Base-by-base conservation (phyloP, 2,797 vertebrate species). In the Falco concolor region DNA sequence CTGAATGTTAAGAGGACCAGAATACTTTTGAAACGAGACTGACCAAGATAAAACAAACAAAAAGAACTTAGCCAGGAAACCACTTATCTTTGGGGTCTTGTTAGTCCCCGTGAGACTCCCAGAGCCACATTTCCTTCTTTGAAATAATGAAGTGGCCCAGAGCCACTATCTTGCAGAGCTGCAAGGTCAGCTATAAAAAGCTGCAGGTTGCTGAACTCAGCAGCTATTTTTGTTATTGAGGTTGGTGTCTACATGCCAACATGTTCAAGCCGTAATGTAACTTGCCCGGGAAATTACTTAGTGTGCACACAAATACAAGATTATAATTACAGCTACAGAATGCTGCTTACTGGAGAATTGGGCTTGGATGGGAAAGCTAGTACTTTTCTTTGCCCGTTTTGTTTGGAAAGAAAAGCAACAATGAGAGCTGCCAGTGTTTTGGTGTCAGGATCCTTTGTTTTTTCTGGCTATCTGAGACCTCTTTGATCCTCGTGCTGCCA, bases 281-380 rank as follows among this genome's bases (percentile, higher is more conserved):
- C 84, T 94, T 96, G 93, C 92, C 93, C 32, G 2, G 94, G 90
- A 93, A 96, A 97, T 96, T 94, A 97, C 95, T 95, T 95, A 91
- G 81, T 82, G 84, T 73, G 82, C 73, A 60, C 85, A 94, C 82
- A 94, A 96, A 93, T 96, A 89, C 90, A 79, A 91, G 89, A 85
- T 93, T 95, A 81, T 97, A 96, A 96, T 96, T 97, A 96, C 84
- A 95, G 86, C 91, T 96, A 96, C 95, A 94, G 95, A 96, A 88
- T 75, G 91, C 73, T 78, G 86, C 78, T 96, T 91, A 53, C 88
- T 86, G 76, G 93, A 95, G 96, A 95, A 83, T 10, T 93, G 85
- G 92, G 53, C 74, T 74, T 96, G 95, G 94, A 97, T 69, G 70
- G 78, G 57, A 94, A 95, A 93, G 53, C 84, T 38, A 23, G 86